A percentile compares a stretch with the other conserved stretches of the same genome.
Evolutionary conservation across 2,888 invertebrate genomes (phyloP).

Genomic region (Tetragonula carbonaria): DNA sequence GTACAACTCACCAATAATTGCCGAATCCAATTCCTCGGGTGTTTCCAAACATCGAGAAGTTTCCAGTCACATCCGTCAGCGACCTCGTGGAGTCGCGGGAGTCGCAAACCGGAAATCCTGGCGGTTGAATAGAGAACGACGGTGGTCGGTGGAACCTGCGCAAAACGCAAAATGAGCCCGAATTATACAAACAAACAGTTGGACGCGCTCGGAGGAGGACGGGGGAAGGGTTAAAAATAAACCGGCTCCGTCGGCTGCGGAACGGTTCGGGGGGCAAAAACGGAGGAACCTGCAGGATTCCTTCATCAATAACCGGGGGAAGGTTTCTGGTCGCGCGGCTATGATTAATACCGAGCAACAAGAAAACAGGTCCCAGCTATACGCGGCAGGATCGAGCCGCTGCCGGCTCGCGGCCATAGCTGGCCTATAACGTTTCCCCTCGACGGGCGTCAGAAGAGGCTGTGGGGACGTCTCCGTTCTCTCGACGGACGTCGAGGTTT

Average conservation of each 20-base stretch:
- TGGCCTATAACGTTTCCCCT: constrained; percentile 40
- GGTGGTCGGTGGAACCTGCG: not conserved
- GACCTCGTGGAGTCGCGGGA: not conserved
- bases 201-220: not conserved
- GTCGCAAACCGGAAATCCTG: not conserved
- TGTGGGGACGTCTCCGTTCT: constrained; percentile 12
- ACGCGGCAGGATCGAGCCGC: not conserved
- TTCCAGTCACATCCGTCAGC: not conserved
- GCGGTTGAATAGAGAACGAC: not conserved
- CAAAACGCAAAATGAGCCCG: constrained; percentile 15
- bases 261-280: constrained; percentile 7
- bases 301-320: constrained; percentile 44
- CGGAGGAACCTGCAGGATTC: constrained; percentile 44
- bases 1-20: not conserved
- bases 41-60: not conserved
- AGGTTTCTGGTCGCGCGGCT: constrained; percentile 44
- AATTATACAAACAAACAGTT: constrained; percentile 40
- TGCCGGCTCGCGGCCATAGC: not conserved
- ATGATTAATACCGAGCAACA: constrained; percentile 52
- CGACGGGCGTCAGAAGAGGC: constrained; percentile 7
- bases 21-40: not conserved
- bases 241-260: not conserved
- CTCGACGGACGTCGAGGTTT: constrained; percentile 43
- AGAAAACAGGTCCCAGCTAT: constrained; percentile 42
- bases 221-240: constrained; percentile 37